Evolutionary conservation across 2,113 vertebrate genomes (phyloP).

Genomic region (Chlorodrepanis virens): DNA sequence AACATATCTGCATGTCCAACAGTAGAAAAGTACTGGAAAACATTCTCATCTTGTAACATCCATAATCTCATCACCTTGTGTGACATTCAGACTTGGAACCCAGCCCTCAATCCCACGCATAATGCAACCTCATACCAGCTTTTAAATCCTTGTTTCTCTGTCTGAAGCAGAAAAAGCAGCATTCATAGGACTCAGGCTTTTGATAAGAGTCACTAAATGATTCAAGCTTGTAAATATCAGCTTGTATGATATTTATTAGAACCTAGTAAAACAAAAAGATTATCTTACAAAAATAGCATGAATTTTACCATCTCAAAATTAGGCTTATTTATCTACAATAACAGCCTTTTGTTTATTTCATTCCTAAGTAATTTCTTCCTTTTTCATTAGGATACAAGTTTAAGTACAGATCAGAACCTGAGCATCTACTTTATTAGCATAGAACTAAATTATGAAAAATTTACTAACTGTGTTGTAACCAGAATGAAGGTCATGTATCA

Average conservation of each 20-base stretch:
- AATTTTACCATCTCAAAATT: conserved; percentile 1
- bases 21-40: neutral
- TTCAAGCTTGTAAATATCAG: neutral
- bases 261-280: neutral
- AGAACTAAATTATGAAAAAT: neutral
- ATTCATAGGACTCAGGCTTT: neutral
- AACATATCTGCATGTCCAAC: neutral
- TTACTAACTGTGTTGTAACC: neutral
- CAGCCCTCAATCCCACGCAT: neutral
- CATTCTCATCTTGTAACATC: neutral
- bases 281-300: neutral
- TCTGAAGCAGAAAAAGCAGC: neutral
- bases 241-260: neutral
- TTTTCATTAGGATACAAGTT: neutral
- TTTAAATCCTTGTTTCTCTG: neutral
- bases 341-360: neutral
- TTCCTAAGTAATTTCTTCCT: neutral
- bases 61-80: neutral
- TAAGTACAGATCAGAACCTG: neutral
- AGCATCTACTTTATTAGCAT: neutral
- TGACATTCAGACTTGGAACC: neutral
- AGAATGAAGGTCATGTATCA: neutral
- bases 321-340: neutral
- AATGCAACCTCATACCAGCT: neutral
- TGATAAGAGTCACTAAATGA: neutral